Conservation (phyloP, 92 coral and sea anemone genomes). For the Heliopora coerulea region DNA sequence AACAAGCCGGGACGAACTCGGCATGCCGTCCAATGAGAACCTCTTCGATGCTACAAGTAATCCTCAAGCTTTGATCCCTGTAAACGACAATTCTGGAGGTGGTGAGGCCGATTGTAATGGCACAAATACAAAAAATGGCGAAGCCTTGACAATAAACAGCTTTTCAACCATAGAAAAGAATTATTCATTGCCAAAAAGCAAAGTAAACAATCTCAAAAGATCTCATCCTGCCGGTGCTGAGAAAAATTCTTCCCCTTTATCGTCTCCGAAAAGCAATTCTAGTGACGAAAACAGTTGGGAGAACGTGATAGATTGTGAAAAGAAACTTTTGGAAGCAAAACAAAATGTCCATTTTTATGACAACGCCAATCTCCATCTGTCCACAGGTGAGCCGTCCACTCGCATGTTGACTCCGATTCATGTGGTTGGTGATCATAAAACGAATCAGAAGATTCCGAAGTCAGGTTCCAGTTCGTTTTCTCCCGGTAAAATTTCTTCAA, state of each 20-base stretch:
- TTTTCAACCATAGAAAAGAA: background rate
- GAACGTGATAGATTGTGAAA: background rate
- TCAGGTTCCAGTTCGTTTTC: background rate
- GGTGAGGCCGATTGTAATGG: constrained; percentile 9
- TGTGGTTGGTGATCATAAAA: background rate
- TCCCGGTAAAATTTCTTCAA: background rate
- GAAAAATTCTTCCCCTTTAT: background rate
- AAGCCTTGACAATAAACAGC: background rate
- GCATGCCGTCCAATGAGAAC: background rate
- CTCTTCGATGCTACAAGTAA: background rate
- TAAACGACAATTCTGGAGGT: background rate
- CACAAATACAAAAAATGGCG: background rate
- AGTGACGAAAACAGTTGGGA: background rate
- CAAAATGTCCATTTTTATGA: background rate
- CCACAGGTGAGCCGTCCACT: background rate
- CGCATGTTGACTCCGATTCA: background rate
- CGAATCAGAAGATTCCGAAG: background rate
- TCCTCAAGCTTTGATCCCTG: background rate
- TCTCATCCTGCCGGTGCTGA: background rate
- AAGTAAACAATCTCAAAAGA: background rate
- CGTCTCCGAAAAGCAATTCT: background rate
- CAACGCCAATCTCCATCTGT: background rate
- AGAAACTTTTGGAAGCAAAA: background rate
- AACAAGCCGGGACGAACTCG: constrained; percentile 2
- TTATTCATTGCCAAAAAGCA: background rate